Conservation (phyloP, 2,797 vertebrate species). For the Lepidocolaptes lacrymiger region DNA sequence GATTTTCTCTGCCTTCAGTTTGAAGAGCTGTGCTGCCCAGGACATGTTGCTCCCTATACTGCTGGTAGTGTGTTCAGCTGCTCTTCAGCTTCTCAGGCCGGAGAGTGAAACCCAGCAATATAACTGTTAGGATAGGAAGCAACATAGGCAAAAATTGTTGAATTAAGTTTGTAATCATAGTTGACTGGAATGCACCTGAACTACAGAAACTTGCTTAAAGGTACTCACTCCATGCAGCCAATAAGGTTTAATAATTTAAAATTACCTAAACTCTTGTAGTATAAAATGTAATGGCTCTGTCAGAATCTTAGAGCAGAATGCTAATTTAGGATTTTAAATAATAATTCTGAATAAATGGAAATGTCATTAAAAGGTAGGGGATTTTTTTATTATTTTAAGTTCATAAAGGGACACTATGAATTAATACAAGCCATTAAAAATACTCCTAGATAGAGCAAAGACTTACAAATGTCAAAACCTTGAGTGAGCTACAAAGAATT, state of each 20-base stretch:
- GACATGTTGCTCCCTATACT: background rate
- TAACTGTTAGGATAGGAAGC: background rate
- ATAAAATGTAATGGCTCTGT: conserved; percentile 75
- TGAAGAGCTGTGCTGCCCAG: background rate
- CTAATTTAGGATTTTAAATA: conserved; percentile 77
- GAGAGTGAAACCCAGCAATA: background rate
- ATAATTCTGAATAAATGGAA: conserved; percentile 76
- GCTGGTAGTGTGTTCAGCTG: background rate
- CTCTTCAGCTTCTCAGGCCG: background rate
- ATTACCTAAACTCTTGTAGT: conserved; percentile 72
- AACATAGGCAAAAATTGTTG: background rate
- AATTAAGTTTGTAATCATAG: background rate
- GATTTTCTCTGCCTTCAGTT: background rate
- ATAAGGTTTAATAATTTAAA: conserved; percentile 72
- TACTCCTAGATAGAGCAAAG: background rate
- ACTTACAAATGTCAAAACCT: conserved; percentile 28
- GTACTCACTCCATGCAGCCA: conserved; percentile 48
- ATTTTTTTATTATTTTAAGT: conserved; percentile 29
- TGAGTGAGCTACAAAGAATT: background rate
- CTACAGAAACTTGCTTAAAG: conserved; percentile 36
- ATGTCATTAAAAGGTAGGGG: conserved; percentile 53
- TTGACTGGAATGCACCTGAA: background rate
- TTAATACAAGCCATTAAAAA: conserved; percentile 63
- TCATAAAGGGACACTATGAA: conserved; percentile 68
- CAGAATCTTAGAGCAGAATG: conserved; percentile 58